These are phyloP conservation scores for Psittacara wagleri DNA, from an alignment of 2,113 vertebrate species.

Conservation along the genomic window DNA sequence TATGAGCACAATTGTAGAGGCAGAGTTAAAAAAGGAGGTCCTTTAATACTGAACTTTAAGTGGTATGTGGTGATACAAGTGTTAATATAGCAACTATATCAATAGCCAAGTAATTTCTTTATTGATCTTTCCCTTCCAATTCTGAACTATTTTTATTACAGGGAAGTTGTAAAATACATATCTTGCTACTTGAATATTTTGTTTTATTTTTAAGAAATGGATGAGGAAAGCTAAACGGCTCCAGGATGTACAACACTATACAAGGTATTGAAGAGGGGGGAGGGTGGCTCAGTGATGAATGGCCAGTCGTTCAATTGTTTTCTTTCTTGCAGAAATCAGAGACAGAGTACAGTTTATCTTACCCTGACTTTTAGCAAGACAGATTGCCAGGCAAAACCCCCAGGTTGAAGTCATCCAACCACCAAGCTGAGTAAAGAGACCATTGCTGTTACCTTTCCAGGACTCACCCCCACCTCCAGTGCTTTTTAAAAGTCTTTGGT, in stretches of 20 bases:
- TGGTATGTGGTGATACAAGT: not conserved
- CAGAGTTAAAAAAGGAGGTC: not conserved
- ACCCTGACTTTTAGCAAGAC: slow-evolving; percentile 78
- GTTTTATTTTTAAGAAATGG: slow-evolving; percentile 50
- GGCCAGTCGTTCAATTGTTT: slow-evolving; percentile 78
- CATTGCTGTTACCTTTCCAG: slow-evolving; percentile 25
- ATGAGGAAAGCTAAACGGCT: slow-evolving; percentile 37
- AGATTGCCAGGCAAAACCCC: slow-evolving; percentile 73
- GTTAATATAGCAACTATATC: not conserved
- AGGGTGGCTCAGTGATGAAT: slow-evolving; percentile 73
- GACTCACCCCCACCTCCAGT: not conserved
- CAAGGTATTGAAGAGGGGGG: slow-evolving; percentile 67
- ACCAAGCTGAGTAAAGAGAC: slow-evolving; percentile 46
- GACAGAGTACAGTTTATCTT: slow-evolving; percentile 81
- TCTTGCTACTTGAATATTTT: not conserved
- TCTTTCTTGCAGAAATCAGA: slow-evolving; percentile 80
- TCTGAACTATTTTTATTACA: not conserved
- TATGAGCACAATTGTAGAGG: not conserved
- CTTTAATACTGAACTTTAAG: not conserved
- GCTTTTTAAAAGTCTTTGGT: not conserved
- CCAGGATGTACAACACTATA: slow-evolving; percentile 56
- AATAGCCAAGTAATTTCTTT: not conserved
- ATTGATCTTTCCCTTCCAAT: not conserved
- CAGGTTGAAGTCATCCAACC: slow-evolving; percentile 69
- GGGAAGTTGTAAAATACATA: not conserved